A percentile compares a stretch with the other conserved stretches of the same genome.
phyloP scores from a whole-genome alignment of 1,140 invertebrate genomes.

The Ceratina calcarata region DNA sequence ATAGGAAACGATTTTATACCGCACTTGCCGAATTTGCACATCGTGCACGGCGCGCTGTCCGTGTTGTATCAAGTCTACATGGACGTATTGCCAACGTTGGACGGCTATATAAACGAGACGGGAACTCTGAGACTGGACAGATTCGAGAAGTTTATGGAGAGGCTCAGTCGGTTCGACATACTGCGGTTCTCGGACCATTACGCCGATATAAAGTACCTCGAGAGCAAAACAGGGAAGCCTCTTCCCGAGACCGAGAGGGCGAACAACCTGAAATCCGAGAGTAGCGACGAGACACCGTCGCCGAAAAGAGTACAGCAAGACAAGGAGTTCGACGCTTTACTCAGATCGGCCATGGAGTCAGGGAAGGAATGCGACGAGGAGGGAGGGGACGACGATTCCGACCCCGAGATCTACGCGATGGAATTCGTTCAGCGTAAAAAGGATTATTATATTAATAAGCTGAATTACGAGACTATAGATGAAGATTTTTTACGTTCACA shows the following conservation, averaged over 20 bases:
- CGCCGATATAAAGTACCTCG: slow-evolving; percentile 93
- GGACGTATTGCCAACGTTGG: slow-evolving; percentile 90
- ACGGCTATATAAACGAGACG: slow-evolving; percentile 95
- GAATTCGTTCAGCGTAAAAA: slow-evolving; percentile 94
- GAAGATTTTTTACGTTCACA: slow-evolving; percentile 88
- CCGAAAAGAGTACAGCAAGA: slow-evolving; percentile 65
- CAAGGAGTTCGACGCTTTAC: slow-evolving; percentile 83
- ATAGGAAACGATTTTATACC: slow-evolving; percentile 99
- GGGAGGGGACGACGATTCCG: slow-evolving; percentile 67
- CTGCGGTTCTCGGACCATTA: slow-evolving; percentile 92
- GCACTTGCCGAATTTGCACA: slow-evolving; percentile 95
- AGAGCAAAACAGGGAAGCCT: slow-evolving; percentile 85
- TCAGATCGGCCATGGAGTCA: slow-evolving; percentile 83
- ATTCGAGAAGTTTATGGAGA: slow-evolving; percentile 93
- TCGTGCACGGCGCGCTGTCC: slow-evolving; percentile 92
- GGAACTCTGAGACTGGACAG: slow-evolving; percentile 91
- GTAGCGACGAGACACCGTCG: slow-evolving; percentile 42
- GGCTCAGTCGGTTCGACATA: slow-evolving; percentile 88
- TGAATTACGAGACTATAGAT: slow-evolving; percentile 88
- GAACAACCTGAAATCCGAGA: slow-evolving; percentile 58
- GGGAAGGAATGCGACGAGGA: slow-evolving; percentile 80
- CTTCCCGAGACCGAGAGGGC: slow-evolving; percentile 69
- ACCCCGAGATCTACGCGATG: slow-evolving; percentile 80
- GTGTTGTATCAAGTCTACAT: slow-evolving; percentile 94
- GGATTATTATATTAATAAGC: slow-evolving; percentile 95